Percentiles rank a stretch among this genome's conserved stretches.
Evolutionary conservation across 2,888 invertebrate species (phyloP).

Genomic region (Notocelia uddmanniana): DNA sequence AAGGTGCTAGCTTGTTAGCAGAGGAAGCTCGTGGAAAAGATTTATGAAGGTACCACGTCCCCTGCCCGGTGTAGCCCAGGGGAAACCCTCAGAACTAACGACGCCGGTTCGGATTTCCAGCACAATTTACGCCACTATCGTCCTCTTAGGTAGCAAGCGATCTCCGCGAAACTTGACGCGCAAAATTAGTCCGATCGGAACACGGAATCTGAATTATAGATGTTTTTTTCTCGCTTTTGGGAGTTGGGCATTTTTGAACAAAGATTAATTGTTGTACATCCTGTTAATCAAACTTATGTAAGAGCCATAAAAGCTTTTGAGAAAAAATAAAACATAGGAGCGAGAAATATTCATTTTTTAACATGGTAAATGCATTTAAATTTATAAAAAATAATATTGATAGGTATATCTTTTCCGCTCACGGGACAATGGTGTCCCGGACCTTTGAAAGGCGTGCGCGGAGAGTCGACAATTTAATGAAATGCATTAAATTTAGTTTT

Average conservation of each 20-base stretch:
- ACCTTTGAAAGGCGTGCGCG: no score
- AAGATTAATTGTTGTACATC: constrained; percentile 31
- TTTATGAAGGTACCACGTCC: constrained; percentile 81
- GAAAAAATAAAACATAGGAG: no score
- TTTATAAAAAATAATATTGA: no score
- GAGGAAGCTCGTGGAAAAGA: constrained; percentile 79
- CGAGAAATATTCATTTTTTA: no score
- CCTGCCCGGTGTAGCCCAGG: constrained; percentile 73
- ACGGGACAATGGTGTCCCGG: no score
- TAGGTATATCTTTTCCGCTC: no score
- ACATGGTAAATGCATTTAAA: no score
- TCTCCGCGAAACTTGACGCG: constrained; percentile 72
- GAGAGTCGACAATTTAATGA: no score
- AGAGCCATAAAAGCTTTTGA: no score
- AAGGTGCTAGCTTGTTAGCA: constrained; percentile 71
- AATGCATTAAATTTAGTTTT: no score
- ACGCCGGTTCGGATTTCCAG: constrained; percentile 81
- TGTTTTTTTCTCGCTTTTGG: constrained; percentile 53
- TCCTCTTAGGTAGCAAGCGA: constrained; percentile 61
- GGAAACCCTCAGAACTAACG: constrained; percentile 81
- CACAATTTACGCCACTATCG: constrained; percentile 78
- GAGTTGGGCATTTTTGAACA: constrained; percentile 25
- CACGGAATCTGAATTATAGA: constrained; percentile 65
- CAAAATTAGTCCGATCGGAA: constrained; percentile 71
- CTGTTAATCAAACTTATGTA: constrained; percentile 4